These are phyloP conservation scores for Cranoglanis bouderius DNA, from an alignment of 2,113 vertebrate genomes.

Conservation along the genomic window DNA sequence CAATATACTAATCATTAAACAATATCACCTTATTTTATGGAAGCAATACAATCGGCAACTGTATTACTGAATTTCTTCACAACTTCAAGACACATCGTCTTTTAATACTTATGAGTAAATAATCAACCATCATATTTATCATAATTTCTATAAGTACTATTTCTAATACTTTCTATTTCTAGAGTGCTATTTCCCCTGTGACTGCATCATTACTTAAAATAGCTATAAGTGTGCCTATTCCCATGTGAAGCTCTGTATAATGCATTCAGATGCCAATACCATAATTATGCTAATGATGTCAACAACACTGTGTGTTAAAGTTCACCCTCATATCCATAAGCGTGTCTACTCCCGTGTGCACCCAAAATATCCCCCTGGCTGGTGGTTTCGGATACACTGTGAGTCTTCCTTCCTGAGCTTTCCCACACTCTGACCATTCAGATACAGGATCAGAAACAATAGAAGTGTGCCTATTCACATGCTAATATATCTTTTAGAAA, in stretches of 20 bases:
- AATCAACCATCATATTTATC: background rate
- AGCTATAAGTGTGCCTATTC: background rate
- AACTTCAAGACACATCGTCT: background rate
- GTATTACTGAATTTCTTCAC: background rate
- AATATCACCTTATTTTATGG: background rate
- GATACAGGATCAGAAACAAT: background rate
- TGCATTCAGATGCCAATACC: background rate
- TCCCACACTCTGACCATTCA: slow-evolving; percentile 7
- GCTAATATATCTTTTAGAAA: background rate
- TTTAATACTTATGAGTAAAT: background rate
- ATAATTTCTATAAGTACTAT: no score
- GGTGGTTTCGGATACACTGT: background rate
- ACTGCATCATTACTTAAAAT: background rate
- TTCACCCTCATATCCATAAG: slow-evolving; percentile 28
- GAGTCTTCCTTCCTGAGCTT: slow-evolving; percentile 24
- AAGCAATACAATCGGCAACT: background rate
- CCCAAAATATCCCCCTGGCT: background rate
- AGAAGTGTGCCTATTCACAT: slow-evolving; percentile 15
- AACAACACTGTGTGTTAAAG: background rate
- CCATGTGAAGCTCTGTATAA: background rate
- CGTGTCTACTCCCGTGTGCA: slow-evolving; percentile 15
- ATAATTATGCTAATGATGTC: slow-evolving; percentile 1
- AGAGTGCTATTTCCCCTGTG: background rate
- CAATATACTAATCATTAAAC: background rate
- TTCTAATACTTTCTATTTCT: background rate